phyloP scores from a whole-genome alignment of 2,113 vertebrate species.

The Bubo scandiacus region DNA sequence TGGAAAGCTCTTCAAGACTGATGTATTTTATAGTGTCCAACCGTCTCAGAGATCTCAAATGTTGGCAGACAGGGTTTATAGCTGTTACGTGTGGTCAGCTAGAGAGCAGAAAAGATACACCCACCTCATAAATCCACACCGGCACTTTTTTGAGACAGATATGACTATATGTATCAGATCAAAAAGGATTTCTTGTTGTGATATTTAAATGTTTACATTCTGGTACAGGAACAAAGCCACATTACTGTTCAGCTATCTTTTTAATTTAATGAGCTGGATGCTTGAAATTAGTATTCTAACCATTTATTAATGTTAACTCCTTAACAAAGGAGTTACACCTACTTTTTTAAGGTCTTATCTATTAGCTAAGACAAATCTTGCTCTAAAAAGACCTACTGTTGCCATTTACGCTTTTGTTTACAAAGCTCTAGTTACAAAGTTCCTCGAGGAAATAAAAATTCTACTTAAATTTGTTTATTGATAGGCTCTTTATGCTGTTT shows the following conservation, averaged over 20 bases:
- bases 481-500: neutral
- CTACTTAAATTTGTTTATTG: neutral
- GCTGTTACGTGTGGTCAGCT: neutral
- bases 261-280: neutral
- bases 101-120: neutral
- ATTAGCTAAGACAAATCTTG: neutral
- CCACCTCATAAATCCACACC: neutral
- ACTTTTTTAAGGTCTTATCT: neutral
- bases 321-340: neutral
- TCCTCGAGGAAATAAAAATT: neutral
- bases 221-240: neutral
- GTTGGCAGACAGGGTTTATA: slow-evolving; percentile 10
- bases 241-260: neutral
- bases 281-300: neutral
- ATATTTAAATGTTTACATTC: neutral
- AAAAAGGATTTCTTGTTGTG: neutral
- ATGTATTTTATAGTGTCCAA: neutral
- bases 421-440: neutral
- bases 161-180: neutral
- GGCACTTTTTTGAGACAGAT: neutral
- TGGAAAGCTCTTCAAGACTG: neutral
- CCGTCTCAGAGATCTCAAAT: neutral
- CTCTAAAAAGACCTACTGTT: neutral
- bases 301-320: neutral
- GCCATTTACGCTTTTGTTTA: neutral